Conservation (phyloP, 2,888 invertebrate species). For the Zootermopsis nevadensis region DNA sequence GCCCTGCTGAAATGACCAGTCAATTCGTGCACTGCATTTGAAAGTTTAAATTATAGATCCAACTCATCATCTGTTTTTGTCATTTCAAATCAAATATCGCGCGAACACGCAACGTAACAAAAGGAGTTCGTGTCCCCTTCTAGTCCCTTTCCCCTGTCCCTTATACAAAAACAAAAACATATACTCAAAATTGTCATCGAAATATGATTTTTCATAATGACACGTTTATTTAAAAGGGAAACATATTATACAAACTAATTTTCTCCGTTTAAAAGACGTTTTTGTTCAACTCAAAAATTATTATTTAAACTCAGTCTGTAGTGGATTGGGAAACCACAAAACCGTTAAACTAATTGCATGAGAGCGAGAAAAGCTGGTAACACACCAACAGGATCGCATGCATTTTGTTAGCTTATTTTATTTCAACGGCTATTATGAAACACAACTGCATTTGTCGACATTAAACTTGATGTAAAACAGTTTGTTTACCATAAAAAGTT, state of each 20-base stretch:
- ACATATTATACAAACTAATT: conserved; percentile 29
- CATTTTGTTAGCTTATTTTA: too few species aligned
- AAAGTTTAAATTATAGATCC: conserved; percentile 37
- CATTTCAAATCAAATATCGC: conserved; percentile 37
- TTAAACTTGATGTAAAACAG: too few species aligned
- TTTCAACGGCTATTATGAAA: background rate
- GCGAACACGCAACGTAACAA: background rate
- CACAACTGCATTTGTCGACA: too few species aligned
- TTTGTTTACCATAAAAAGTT: too few species aligned
- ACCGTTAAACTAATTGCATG: conserved; percentile 19
- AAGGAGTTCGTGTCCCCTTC: background rate
- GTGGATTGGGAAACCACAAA: conserved; percentile 22
- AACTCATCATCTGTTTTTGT: conserved; percentile 33
- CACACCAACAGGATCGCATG: too few species aligned
- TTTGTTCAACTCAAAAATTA: background rate
- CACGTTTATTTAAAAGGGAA: background rate
- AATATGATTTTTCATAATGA: background rate
- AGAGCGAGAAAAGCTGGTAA: too few species aligned
- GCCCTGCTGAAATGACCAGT: background rate
- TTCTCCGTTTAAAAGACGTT: background rate
- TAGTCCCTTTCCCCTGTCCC: background rate
- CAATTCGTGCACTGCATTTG: conserved; percentile 28
- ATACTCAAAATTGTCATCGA: conserved; percentile 27
- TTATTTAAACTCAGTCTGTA: conserved; percentile 15
- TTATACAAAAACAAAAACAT: background rate